Evolutionary conservation across 2,797 vertebrate species (phyloP), one percentile per base, ranked within the genome.

Genomic region (Picus viridis): DNA sequence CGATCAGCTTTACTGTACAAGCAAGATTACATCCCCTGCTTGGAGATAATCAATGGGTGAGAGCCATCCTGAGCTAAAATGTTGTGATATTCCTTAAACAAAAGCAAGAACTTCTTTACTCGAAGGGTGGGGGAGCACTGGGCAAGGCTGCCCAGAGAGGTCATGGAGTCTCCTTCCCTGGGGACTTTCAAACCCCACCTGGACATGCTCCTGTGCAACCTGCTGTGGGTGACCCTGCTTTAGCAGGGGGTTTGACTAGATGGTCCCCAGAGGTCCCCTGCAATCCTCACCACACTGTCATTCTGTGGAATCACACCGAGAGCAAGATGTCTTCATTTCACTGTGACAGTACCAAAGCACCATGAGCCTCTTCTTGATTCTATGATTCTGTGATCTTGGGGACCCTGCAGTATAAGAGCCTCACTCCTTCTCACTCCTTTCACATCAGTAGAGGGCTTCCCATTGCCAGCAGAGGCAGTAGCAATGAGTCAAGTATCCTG

Each of bases 271-370:
- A 51, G 49, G 23, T 51, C 23, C 49, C 45, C 45, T 19, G 45
- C 45, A 47, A 47, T 47, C 45, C 45, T 22, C 49, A 23, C 49
- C 23, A 24, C 13, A 23, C 49, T 51, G 22, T 51, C 22, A 51
- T 23, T 51, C 47, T 49, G 22, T 51, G 49, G 24, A 51, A 51
- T 78, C 63, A 62, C 26, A 34, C 27, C 34, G 68, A 76, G 73
- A 81, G 5, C 29, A 70, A 4, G 0, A 2, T 27, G 16, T 24
- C 32, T 90, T 69, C 47, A 53, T 49, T 81, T 77, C 54, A 29
- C 47, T 70, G n/a, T 63, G 36, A 32, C 39, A 39, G 10, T 69
- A 36, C 26, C 20, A 27, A 0, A 72, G n/a, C 0, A 0, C 10
- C 49, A 53, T 36, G 10, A 78, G 10, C 1, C 6, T 57, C n/a